phyloP scores from a whole-genome alignment of 2,113 vertebrate genomes.

The Xenus cinereus region DNA sequence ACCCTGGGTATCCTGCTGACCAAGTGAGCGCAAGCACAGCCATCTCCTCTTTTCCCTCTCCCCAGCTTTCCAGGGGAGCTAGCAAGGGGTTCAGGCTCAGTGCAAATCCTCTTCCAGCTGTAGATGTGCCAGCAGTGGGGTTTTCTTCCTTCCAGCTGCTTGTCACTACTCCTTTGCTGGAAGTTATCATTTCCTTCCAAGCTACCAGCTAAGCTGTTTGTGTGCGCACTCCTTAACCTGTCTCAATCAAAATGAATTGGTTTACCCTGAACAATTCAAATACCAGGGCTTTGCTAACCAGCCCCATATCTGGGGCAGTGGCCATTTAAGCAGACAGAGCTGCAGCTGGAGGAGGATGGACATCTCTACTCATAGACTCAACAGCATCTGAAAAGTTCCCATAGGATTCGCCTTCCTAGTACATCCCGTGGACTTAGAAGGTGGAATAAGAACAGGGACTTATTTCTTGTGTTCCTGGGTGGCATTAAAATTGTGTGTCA shows the following conservation, averaged over 20 bases:
- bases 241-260: background rate
- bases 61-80: background rate
- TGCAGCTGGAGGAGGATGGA: background rate
- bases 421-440: slow-evolving; percentile 53
- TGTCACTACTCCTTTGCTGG: background rate
- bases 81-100: background rate
- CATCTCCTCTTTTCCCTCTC: background rate
- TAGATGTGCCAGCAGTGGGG: background rate
- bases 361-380: background rate
- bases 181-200: background rate
- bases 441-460: slow-evolving; percentile 50
- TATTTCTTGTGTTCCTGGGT: slow-evolving; percentile 57
- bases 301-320: background rate
- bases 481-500: slow-evolving; percentile 74
- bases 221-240: background rate
- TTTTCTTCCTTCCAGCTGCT: background rate
- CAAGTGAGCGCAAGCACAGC: slow-evolving; percentile 48
- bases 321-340: background rate
- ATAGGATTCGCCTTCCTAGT: slow-evolving; percentile 56
- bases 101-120: background rate
- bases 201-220: background rate
- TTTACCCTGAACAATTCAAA: background rate
- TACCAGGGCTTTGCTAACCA: background rate
- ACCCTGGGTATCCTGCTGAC: slow-evolving; percentile 61
- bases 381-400: slow-evolving; percentile 59